These are phyloP conservation scores for Anthonomus grandis DNA, from an alignment of 1,140 invertebrate genomes.

Conservation along the genomic window DNA sequence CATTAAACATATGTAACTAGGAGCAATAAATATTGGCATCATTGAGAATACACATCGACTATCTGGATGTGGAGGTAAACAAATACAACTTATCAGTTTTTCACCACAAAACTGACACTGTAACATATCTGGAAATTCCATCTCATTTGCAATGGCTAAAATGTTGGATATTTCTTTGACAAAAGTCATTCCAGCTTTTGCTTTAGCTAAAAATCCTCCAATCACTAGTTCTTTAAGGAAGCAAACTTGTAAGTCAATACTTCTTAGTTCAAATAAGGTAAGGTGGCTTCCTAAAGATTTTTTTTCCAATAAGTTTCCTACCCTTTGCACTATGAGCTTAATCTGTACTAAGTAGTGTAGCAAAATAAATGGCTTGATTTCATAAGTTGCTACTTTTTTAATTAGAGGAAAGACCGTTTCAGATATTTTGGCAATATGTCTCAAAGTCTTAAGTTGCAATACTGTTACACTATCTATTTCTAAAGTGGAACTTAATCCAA, in stretches of 20 bases:
- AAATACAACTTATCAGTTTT: constrained; percentile 38
- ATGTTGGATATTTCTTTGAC: constrained; percentile 34
- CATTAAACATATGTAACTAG: constrained; percentile 37
- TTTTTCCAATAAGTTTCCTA: constrained; percentile 30
- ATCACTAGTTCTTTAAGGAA: constrained; percentile 41
- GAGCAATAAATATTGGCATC: constrained; percentile 35
- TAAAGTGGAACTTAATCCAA: constrained; percentile 29
- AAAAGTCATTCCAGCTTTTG: constrained; percentile 33
- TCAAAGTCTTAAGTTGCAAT: constrained; percentile 33
- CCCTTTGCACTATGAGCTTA: constrained; percentile 32
- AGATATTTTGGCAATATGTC: constrained; percentile 37
- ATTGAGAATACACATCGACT: constrained; percentile 37
- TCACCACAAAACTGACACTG: constrained; percentile 41
- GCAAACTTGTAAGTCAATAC: constrained; percentile 31
- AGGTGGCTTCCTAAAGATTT: constrained; percentile 21
- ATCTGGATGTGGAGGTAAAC: constrained; percentile 37
- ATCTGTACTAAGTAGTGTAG: constrained; percentile 37
- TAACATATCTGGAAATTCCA: constrained; percentile 36
- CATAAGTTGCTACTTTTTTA: constrained; percentile 29
- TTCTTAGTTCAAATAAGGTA: constrained; percentile 36
- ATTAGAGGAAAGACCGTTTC: constrained; percentile 35
- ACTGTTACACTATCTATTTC: constrained; percentile 34
- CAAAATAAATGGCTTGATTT: constrained; percentile 38
- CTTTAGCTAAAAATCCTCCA: constrained; percentile 32
- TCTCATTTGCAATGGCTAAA: constrained; percentile 34